Conservation (phyloP, 2,888 invertebrate genomes). For the Ctena decussata region DNA sequence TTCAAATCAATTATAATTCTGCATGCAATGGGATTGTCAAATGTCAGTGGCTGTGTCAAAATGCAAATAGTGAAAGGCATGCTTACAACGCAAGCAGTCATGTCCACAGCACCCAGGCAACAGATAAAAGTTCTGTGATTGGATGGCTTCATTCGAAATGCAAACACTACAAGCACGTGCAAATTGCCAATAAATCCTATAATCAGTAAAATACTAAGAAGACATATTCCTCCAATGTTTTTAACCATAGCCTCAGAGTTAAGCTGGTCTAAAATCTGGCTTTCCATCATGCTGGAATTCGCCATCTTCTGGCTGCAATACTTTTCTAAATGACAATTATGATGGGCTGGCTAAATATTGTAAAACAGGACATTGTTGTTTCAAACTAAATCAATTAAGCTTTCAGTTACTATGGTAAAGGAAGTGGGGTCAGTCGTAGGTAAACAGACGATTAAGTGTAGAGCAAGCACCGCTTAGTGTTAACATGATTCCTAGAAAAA, state of each 20-base stretch:
- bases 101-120: constrained; percentile 54
- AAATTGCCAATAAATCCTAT: constrained; percentile 63
- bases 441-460: no score
- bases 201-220: constrained; percentile 56
- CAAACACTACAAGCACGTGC: constrained; percentile 63
- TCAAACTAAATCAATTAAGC: no score
- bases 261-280: neutral
- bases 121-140: constrained; percentile 62
- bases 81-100: constrained; percentile 53
- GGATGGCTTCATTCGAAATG: constrained; percentile 53
- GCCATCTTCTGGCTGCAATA: no score
- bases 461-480: no score
- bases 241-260: constrained; percentile 47
- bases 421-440: no score
- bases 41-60: constrained; percentile 55
- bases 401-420: no score
- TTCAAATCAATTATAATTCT: constrained; percentile 56
- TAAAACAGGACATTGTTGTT: no score
- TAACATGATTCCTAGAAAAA: no score
- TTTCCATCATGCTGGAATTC: neutral
- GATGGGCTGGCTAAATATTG: no score
- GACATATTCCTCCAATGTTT: constrained; percentile 59
- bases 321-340: no score
- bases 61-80: constrained; percentile 65
- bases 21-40: constrained; percentile 41